A percentile compares a stretch with the other conserved stretches of the same genome.
These are phyloP conservation scores for Sebastes itinus DNA, from an alignment of 2,797 vertebrate species.

Conservation along the genomic window DNA sequence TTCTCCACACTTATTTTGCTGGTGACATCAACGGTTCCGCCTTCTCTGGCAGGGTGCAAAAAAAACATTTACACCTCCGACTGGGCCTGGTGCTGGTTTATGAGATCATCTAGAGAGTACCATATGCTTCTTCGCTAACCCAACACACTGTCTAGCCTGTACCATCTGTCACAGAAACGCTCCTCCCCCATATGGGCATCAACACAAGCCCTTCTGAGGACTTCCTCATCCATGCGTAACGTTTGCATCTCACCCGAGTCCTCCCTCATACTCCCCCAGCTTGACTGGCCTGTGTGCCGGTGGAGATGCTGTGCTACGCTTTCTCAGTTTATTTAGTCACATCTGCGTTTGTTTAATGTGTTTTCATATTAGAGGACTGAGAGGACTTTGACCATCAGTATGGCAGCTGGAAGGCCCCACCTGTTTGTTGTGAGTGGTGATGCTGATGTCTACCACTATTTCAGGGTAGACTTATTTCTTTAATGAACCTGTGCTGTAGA, in stretches of 20 bases:
- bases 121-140: conserved; percentile 75
- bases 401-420: background rate
- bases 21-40: conserved; percentile 11
- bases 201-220: conserved; percentile 16
- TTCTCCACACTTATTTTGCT: conserved; percentile 15
- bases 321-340: conserved; percentile 9
- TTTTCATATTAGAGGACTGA: background rate
- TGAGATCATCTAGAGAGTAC: conserved; percentile 67
- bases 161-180: conserved; percentile 72
- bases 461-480: background rate
- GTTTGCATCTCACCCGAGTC: conserved; percentile 21
- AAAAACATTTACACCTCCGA: conserved; percentile 64
- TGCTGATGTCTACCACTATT: background rate
- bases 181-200: conserved; percentile 25
- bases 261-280: background rate
- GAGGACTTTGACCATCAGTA: background rate
- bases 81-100: conserved; percentile 46
- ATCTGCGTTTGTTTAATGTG: background rate
- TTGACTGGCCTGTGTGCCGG: conserved; percentile 27
- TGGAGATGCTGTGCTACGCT: conserved; percentile 22
- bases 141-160: conserved; percentile 48
- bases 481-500: background rate
- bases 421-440: background rate
- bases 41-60: conserved; percentile 39
- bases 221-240: conserved; percentile 46